Percentiles rank a stretch among this genome's conserved stretches.
Evolutionary conservation across 1,140 invertebrate genomes (phyloP).

Genomic region (Artemia franciscana): DNA sequence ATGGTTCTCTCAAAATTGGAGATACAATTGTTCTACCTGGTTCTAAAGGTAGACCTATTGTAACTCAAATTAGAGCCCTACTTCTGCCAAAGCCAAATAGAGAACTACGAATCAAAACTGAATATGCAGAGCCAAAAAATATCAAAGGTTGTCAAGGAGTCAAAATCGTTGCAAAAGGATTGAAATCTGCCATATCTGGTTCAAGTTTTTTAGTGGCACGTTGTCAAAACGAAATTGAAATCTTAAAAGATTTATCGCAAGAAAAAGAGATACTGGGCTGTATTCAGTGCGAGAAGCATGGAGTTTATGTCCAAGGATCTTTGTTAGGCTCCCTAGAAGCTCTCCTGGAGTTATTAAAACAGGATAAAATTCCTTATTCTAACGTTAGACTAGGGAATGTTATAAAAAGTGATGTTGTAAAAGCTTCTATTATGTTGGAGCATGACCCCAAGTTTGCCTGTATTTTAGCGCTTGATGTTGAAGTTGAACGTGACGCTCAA

Average conservation of each 20-base stretch:
- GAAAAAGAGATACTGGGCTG: slow-evolving; percentile 67
- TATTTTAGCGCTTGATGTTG: no score
- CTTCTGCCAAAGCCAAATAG: slow-evolving; percentile 96
- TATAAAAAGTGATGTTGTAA: no score
- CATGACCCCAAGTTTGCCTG: no score
- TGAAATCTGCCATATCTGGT: slow-evolving; percentile 90
- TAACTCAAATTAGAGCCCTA: no score
- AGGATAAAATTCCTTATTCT: no score
- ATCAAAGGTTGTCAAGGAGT: slow-evolving; percentile 89
- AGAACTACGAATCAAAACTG: slow-evolving; percentile 88
- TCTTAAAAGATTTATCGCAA: slow-evolving; percentile 46
- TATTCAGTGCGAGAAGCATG: slow-evolving; percentile 71
- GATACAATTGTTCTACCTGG: slow-evolving; percentile 88
- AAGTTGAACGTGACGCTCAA: no score
- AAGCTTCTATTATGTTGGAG: no score
- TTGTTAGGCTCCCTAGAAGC: slow-evolving; percentile 92
- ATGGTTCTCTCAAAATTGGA: slow-evolving; percentile 73
- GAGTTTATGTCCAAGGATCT: slow-evolving; percentile 96
- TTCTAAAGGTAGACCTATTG: no score
- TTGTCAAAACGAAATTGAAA: slow-evolving; percentile 78
- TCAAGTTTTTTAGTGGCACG: slow-evolving; percentile 68
- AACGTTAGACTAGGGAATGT: no score
- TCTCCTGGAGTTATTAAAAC: no score
- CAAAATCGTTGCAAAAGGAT: slow-evolving; percentile 89
- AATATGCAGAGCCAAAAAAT: slow-evolving; percentile 86